Conservation (phyloP, 2,888 invertebrate species). For the Halocaridina rubra region DNA sequence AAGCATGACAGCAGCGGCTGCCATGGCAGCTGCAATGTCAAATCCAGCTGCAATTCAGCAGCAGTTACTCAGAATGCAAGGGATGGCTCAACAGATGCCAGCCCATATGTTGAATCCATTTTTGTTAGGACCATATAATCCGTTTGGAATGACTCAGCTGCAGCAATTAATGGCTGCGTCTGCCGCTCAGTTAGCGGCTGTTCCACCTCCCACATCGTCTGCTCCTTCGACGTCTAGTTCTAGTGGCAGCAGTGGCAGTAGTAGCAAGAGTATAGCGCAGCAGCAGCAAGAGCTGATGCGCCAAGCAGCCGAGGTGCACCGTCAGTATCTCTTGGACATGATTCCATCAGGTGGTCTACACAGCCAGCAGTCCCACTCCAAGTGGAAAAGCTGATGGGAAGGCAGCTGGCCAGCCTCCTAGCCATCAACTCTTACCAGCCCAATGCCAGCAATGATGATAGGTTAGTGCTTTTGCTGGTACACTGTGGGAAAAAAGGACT, state of each 20-base stretch:
- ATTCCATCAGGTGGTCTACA: constrained; percentile 74
- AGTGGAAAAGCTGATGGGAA: constrained; percentile 56
- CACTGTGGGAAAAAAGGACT: constrained; percentile 46
- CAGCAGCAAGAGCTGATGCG: constrained; percentile 63
- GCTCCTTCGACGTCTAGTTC: constrained; percentile 45
- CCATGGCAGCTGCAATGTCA: constrained; percentile 62
- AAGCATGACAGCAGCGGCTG: constrained; percentile 63
- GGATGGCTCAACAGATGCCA: constrained; percentile 55
- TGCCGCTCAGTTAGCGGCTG: constrained; percentile 64
- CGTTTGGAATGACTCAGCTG: constrained; percentile 57
- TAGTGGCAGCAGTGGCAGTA: constrained; percentile 81
- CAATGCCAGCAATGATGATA: constrained; percentile 52
- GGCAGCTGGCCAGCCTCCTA: constrained; percentile 42
- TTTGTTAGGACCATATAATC: constrained; percentile 61
- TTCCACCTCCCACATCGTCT: constrained; percentile 66
- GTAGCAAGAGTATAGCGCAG: constrained; percentile 67
- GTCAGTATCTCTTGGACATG: constrained; percentile 97
- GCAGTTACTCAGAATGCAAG: constrained; percentile 63
- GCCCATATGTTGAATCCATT: constrained; percentile 59
- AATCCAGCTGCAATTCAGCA: constrained; percentile 62
- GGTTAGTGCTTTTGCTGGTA: constrained; percentile 52
- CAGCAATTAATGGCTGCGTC: constrained; percentile 60
- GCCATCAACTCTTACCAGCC: constrained; percentile 49
- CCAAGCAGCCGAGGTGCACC: constrained; percentile 75
- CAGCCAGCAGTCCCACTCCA: constrained; percentile 57